These are phyloP conservation scores for Meteorus colon DNA, from an alignment of 2,888 invertebrate species.

Conservation along the genomic window DNA sequence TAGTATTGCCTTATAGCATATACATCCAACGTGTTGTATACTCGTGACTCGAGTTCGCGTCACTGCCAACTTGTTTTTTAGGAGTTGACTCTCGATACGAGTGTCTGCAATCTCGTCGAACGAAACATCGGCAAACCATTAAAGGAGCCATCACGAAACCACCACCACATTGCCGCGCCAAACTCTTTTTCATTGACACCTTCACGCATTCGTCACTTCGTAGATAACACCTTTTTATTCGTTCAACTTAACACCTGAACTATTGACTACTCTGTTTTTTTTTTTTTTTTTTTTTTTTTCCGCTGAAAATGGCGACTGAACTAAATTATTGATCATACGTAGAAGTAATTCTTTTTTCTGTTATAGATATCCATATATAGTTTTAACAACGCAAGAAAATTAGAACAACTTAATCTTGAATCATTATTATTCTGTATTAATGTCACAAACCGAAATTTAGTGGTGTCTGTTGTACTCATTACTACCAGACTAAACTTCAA, in stretches of 20 bases:
- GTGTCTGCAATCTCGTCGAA: slow-evolving; percentile 32
- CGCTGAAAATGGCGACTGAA: not conserved
- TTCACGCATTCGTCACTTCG: slow-evolving; percentile 26
- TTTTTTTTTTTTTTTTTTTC: not conserved
- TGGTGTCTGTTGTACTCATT: slow-evolving; percentile 64
- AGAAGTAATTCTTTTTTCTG: not conserved
- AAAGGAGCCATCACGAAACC: slow-evolving; percentile 40
- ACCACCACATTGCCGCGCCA: slow-evolving; percentile 28
- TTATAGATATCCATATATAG: slow-evolving; percentile 27
- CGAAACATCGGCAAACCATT: slow-evolving; percentile 50
- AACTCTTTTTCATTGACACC: slow-evolving; percentile 54
- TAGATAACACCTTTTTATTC: slow-evolving; percentile 26
- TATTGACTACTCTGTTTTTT: slow-evolving; percentile 10
- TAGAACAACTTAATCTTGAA: slow-evolving; percentile 66
- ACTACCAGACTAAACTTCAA: slow-evolving; percentile 67
- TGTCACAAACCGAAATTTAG: slow-evolving; percentile 64
- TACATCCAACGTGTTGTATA: slow-evolving; percentile 32
- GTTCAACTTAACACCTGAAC: not conserved
- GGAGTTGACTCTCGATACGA: slow-evolving; percentile 11
- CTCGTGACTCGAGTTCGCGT: slow-evolving; percentile 29
- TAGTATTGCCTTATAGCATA: slow-evolving; percentile 49
- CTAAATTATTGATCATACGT: not conserved
- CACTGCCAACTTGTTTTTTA: slow-evolving; percentile 40
- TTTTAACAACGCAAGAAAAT: slow-evolving; percentile 49
- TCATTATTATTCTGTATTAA: slow-evolving; percentile 73